Base-by-base conservation (phyloP, 2,113 vertebrate genomes). In the Tricholaema leucomelas region DNA sequence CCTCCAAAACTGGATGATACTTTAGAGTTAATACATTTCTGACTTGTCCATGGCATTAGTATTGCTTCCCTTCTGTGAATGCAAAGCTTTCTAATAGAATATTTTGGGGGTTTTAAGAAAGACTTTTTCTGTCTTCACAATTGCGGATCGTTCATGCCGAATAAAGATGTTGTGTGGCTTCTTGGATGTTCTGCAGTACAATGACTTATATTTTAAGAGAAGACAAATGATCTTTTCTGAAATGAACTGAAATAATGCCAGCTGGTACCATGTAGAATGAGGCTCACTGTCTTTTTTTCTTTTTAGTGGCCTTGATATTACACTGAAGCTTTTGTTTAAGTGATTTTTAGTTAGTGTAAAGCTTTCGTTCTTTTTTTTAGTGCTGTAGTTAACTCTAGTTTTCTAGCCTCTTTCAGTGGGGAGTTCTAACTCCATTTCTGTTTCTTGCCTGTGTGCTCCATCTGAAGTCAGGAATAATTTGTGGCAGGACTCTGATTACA, bases 311-410 rank as follows among this genome's bases (percentile, higher is more conserved):
- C 77, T 92, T 88, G 31, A 27, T 70, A 44, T 33, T 35, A 93
- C 18, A 95, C 38, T 70, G 65, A 58, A 85, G 70, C 94, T 88
- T 94, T 94, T 96, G 86, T 96, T 96, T 78, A 60, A 15, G 21
- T 77, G 59, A n/a, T n/a, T 93, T 74, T 70, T 59, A 73, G 52
- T 44, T 61, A 55, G 21, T 78, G 63, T 85, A 60, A 88, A 77
- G 81, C 81, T 92, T 90, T 76, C 85, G 8, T 84, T 93, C 55
- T 87, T 95, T 61, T 63, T 72, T 86, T 91, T 50, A 50, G 11
- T 63, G 66, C 18, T 16, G 2, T 59, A n/a, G 35, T 72, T 79
- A 69, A 66, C 11, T 72, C 24, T 48, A 27, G 35, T 40, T 88
- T 90, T 77, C 87, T 66, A 80, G 23, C 28, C 21, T 78, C 7